Evolutionary conservation across 2,113 vertebrate species (phyloP), one percentile per base, ranked within the genome.

Genomic region (Indicator indicator): DNA sequence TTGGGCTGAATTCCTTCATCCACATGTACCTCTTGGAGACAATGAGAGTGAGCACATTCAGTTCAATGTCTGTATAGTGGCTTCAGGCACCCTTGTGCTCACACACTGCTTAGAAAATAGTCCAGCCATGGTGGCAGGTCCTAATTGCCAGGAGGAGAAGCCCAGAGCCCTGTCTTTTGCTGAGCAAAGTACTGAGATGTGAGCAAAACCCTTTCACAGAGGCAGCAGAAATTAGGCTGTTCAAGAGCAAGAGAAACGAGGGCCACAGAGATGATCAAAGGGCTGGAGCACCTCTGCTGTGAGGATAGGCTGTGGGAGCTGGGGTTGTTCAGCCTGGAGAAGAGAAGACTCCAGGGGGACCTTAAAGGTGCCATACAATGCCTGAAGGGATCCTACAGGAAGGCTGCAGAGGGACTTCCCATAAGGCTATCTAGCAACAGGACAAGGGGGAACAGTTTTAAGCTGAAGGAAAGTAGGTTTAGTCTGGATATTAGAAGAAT

Each of bases 21-120:
- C 2, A 7, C 42, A 1, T 0, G 1, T n/a, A 30, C 6, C 14
- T 78, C 38, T 71, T 12, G 42, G 62, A 55, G 71, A 26, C 1
- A 1, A 63, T 16, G 33, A 28, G 16, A 36, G 17, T 5, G 30
- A 86, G 56, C 30, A 46, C n/a, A 12, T 70, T 16, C 16, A 9
- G 12, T 28, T 78, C 56, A 38, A 68, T 52, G 10, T 6, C 44
- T 48, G 33, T 44, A 26, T 1, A 5, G 56, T 52, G 23, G 50
- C 50, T 52, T 52, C 15, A 56, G 52, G 28, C 32, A 40, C 10
- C 1, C 18, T 17, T 73, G 64, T 83, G 68, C 59, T 59, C 14
- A 2, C 28, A 32, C 16, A 32, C n/a, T 50, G 30, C 71, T 80
- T 68, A 40, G 46, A 59, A 46, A 30, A 33, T 4, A 50, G 24